Percentiles rank a stretch among this genome's conserved stretches.
Evolutionary conservation across 2,888 invertebrate genomes (phyloP).

Genomic region (Pristionchus mayeri): DNA sequence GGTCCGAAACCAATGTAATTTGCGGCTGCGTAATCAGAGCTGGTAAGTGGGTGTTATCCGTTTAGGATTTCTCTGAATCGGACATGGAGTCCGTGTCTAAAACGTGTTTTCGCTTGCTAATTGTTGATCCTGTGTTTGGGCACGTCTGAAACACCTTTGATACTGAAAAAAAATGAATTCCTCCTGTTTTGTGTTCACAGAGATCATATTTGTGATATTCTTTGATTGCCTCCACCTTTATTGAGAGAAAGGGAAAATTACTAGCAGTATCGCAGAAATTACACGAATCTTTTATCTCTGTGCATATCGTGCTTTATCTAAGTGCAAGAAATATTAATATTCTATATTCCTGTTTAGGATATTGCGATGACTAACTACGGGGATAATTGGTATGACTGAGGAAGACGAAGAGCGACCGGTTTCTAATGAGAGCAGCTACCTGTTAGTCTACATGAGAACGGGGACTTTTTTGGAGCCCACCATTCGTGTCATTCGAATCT

Average conservation of each 20-base stretch:
- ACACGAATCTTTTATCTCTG: not conserved
- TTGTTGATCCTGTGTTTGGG: constrained; percentile 2
- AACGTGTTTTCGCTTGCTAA: not conserved
- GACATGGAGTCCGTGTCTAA: not conserved
- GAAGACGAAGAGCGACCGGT: constrained; percentile 1
- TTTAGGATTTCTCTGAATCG: no score
- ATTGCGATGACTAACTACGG: constrained; percentile 8
- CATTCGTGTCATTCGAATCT: not conserved
- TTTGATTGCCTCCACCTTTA: no score
- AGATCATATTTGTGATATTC: no score
- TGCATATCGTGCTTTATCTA: not conserved
- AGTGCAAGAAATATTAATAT: not conserved
- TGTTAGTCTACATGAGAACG: constrained; percentile 27
- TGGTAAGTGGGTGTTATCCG: not conserved
- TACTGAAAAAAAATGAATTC: no score
- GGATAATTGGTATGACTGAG: not conserved
- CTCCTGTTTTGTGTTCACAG: no score
- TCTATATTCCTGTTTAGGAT: constrained; percentile 20
- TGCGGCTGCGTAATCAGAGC: not conserved
- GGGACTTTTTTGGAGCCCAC: not conserved
- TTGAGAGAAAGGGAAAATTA: no score
- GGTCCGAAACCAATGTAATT: not conserved
- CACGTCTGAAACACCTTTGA: no score
- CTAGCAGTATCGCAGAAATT: no score
- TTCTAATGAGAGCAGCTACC: not conserved